Percentiles rank a stretch among this genome's conserved stretches.
phyloP scores from a whole-genome alignment of 1,140 invertebrate genomes.

The Aphaenogaster floridana region DNA sequence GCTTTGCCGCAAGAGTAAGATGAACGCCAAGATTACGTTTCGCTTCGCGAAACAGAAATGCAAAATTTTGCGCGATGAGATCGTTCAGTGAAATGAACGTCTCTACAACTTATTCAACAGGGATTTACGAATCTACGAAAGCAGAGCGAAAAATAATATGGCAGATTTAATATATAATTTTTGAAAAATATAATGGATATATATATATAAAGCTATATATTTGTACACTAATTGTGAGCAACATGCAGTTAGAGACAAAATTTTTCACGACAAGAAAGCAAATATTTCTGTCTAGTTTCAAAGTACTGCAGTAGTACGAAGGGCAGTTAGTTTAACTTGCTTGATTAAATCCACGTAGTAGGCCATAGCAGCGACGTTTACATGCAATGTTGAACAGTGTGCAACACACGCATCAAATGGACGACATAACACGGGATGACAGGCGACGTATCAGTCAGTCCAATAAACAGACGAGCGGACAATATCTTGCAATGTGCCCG shows the following conservation, averaged over 20 bases:
- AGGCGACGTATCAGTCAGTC: conserved; percentile 60
- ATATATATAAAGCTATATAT: background rate
- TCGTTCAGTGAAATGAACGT: background rate
- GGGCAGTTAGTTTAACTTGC: conserved; percentile 24
- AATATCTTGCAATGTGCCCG: conserved; percentile 54
- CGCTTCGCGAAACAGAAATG: background rate
- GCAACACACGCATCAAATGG: conserved; percentile 50
- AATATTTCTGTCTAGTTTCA: background rate
- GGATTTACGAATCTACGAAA: background rate
- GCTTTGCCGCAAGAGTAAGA: background rate
- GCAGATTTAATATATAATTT: no score
- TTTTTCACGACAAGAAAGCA: background rate
- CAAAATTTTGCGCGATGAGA: background rate
- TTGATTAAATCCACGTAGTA: conserved; percentile 39
- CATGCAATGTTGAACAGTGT: conserved; percentile 46
- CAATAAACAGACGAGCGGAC: conserved; percentile 59
- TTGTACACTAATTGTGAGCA: background rate
- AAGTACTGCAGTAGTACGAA: background rate
- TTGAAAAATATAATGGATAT: background rate
- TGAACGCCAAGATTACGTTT: conserved; percentile 22
- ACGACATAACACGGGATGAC: conserved; percentile 49
- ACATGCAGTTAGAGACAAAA: background rate
- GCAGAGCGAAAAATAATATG: no score
- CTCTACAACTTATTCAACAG: background rate
- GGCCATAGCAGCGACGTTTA: conserved; percentile 11